Evolutionary conservation across 2,113 vertebrate species (phyloP).

Genomic region (Camelus bactrianus): DNA sequence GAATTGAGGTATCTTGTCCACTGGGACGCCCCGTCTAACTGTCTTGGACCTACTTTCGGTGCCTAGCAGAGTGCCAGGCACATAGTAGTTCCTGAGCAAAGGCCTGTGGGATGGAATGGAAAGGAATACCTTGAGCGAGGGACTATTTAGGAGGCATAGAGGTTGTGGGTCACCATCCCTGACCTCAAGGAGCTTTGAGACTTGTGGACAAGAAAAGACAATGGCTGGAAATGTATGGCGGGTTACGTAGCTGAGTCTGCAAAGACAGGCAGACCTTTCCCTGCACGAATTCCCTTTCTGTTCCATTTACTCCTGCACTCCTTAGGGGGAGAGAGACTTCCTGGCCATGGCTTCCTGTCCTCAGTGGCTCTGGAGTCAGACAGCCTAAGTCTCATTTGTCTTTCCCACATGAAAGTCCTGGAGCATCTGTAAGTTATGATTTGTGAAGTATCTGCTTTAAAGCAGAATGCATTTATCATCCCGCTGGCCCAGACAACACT

Average conservation of each 20-base stretch:
- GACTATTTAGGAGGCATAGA: background rate
- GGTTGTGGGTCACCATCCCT: background rate
- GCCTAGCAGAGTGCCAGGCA: background rate
- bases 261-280: background rate
- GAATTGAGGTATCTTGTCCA: background rate
- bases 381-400: constrained; percentile 86
- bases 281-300: constrained; percentile 32
- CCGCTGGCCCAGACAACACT: constrained; percentile 80
- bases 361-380: constrained; percentile 85
- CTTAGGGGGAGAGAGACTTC: constrained; percentile 84
- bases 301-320: constrained; percentile 78
- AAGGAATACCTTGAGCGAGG: background rate
- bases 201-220: background rate
- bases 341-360: constrained; percentile 86
- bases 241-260: background rate
- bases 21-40: background rate
- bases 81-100: background rate
- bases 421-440: constrained; percentile 89
- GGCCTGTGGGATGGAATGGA: background rate
- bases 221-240: background rate
- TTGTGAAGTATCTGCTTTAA: constrained; percentile 89
- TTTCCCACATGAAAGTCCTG: constrained; percentile 88
- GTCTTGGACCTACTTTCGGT: background rate
- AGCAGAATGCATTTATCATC: constrained; percentile 86
- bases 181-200: background rate